Conservation (phyloP, 2,113 vertebrate genomes). For the Galemys pyrenaicus region DNA sequence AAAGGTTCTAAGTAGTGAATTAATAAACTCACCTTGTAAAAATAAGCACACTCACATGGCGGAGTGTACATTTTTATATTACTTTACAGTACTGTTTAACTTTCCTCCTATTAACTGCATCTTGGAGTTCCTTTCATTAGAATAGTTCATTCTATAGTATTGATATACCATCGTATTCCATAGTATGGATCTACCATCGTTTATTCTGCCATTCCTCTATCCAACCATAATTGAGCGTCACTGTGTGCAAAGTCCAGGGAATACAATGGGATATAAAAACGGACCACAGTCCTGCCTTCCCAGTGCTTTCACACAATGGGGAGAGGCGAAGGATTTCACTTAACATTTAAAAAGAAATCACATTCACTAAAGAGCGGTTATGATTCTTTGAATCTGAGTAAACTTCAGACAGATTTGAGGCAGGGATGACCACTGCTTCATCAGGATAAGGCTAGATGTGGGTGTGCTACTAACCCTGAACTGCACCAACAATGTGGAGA, state of each 20-base stretch:
- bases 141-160: neutral
- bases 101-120: neutral
- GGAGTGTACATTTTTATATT: neutral
- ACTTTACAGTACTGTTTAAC: neutral
- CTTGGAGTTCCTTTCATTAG: neutral
- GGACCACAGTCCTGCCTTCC: neutral
- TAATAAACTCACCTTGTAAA: slow-evolving; percentile 27
- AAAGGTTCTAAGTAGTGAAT: neutral
- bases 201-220: neutral
- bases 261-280: neutral
- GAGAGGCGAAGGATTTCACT: neutral
- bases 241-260: neutral
- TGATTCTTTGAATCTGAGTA: neutral
- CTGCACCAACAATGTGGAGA: neutral
- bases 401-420: neutral
- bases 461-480: neutral
- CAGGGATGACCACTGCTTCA: neutral
- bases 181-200: neutral
- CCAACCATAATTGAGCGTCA: neutral
- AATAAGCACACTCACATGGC: neutral
- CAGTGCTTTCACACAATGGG: neutral
- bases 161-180: neutral
- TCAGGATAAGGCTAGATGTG: neutral
- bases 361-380: neutral
- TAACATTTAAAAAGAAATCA: slow-evolving; percentile 6